phyloP scores from a whole-genome alignment of 2,888 invertebrate species.

The Cephus pulcher region DNA sequence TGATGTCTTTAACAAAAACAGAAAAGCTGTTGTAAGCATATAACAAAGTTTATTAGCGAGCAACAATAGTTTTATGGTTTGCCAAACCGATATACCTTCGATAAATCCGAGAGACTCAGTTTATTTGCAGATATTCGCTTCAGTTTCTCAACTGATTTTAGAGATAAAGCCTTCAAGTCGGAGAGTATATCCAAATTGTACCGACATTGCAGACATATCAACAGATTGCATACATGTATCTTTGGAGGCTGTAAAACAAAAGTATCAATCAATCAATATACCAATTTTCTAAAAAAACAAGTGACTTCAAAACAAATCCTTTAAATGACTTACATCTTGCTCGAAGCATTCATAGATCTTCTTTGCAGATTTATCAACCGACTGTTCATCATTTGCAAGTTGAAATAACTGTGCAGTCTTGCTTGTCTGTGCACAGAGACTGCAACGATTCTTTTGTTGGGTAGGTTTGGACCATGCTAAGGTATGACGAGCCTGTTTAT shows the following conservation, averaged over 20 bases:
- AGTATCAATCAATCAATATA: neutral
- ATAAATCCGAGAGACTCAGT: constrained; percentile 34
- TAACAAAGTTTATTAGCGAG: neutral
- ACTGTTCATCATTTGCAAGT: constrained; percentile 39
- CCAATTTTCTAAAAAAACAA: neutral
- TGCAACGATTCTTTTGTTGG: constrained; percentile 33
- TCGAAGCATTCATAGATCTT: constrained; percentile 47
- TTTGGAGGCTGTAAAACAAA: neutral
- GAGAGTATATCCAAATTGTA: constrained; percentile 56
- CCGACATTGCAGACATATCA: constrained; percentile 56
- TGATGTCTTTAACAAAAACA: constrained; percentile 42
- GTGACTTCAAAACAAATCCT: neutral
- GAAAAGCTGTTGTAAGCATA: neutral
- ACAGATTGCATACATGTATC: constrained; percentile 5
- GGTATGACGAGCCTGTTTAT: constrained; percentile 29
- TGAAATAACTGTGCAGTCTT: constrained; percentile 46
- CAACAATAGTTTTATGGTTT: neutral
- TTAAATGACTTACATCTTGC: constrained; percentile 41
- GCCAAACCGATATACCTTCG: constrained; percentile 45
- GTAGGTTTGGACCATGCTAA: neutral
- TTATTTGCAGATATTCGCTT: constrained; percentile 33
- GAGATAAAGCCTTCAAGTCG: constrained; percentile 49
- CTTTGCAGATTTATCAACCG: constrained; percentile 34
- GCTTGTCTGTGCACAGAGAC: constrained; percentile 43
- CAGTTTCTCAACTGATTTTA: constrained; percentile 35